These are phyloP conservation scores for Hippoglossus hippoglossus DNA, from an alignment of 2,797 vertebrate genomes.

Conservation along the genomic window DNA sequence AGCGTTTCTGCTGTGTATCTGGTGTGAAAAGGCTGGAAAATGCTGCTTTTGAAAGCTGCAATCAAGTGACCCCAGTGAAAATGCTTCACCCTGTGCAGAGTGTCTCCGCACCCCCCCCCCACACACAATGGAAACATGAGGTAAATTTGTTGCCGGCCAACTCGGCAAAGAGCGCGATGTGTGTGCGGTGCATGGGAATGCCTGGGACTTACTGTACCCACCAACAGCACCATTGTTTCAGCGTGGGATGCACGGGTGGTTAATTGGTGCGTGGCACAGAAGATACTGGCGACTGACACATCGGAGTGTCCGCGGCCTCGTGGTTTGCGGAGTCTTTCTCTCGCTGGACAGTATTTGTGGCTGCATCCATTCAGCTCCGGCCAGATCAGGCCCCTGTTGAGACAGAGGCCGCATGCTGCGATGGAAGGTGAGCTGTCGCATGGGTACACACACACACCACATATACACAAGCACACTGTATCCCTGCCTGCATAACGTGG, in stretches of 20 bases:
- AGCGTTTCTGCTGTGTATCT: not conserved
- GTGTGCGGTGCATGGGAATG: slow-evolving; percentile 41
- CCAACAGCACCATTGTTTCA: slow-evolving; percentile 66
- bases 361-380: slow-evolving; percentile 37
- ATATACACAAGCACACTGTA: slow-evolving; percentile 23
- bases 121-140: slow-evolving; percentile 20
- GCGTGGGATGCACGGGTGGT: slow-evolving; percentile 51
- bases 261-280: slow-evolving; percentile 75
- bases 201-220: slow-evolving; percentile 47
- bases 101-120: not conserved
- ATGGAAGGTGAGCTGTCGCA: slow-evolving; percentile 38
- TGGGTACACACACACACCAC: not conserved
- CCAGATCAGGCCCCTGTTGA: slow-evolving; percentile 27
- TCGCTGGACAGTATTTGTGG: slow-evolving; percentile 26
- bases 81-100: not conserved
- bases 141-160: slow-evolving; percentile 21
- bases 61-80: slow-evolving; percentile 1
- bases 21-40: slow-evolving; percentile 11
- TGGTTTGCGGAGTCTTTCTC: slow-evolving; percentile 47
- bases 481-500: slow-evolving; percentile 7
- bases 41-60: slow-evolving; percentile 5
- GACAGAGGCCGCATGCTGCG: slow-evolving; percentile 22
- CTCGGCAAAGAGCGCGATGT: slow-evolving; percentile 10
- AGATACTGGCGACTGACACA: slow-evolving; percentile 15
- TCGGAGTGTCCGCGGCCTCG: not conserved